Evolutionary conservation across 2,113 vertebrate species (phyloP).

Genomic region (Panthera leo): DNA sequence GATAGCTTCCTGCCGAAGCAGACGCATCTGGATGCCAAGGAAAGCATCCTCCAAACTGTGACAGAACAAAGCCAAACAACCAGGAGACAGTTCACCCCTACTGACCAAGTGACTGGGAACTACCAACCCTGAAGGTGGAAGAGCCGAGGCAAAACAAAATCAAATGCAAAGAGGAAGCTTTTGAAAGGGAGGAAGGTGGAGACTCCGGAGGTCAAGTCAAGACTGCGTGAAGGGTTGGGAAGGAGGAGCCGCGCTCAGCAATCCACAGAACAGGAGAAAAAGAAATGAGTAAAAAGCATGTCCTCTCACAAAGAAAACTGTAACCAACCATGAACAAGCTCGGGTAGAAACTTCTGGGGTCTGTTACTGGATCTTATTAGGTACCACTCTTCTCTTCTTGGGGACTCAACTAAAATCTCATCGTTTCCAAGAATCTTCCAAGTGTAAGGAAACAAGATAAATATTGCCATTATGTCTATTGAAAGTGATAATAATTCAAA

Average conservation of each 20-base stretch:
- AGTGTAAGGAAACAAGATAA: neutral
- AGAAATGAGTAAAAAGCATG: neutral
- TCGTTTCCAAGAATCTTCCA: neutral
- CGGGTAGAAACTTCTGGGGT: neutral
- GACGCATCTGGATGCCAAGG: too few species aligned
- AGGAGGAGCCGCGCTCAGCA: neutral
- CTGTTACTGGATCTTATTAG: neutral
- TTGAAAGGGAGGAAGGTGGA: neutral
- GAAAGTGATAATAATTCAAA: neutral
- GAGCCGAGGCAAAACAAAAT: neutral
- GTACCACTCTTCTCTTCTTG: neutral
- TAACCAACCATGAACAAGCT: neutral
- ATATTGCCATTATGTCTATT: neutral
- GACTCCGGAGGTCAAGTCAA: neutral
- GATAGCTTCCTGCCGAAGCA: neutral
- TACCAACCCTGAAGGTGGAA: neutral
- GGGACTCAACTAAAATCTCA: neutral
- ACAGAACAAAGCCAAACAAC: neutral
- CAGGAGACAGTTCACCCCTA: neutral
- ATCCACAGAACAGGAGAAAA: neutral
- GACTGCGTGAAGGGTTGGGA: neutral
- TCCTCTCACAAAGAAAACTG: neutral
- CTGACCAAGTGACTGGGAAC: neutral
- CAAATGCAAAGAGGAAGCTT: neutral
- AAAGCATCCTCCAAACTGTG: neutral